Evolutionary conservation across 2,888 invertebrate genomes (phyloP).

Genomic region (Amblyteles armatorius): DNA sequence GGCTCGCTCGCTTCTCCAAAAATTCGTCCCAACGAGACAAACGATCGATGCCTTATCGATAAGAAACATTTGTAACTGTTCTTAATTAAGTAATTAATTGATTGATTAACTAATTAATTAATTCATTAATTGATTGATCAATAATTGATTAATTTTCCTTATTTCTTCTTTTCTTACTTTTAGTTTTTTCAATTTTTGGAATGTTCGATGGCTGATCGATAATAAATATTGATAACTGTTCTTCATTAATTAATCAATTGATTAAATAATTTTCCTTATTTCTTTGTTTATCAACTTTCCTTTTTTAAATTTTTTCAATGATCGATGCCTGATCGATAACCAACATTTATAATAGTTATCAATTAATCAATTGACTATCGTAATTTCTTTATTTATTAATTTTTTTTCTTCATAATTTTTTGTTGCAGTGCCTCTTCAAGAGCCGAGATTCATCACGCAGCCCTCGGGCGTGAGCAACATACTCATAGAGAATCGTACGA

Average conservation of each 20-base stretch:
- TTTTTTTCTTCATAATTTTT: slow-evolving; percentile 68
- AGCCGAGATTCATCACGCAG: slow-evolving; percentile 94
- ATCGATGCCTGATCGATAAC: background rate
- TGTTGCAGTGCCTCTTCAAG: slow-evolving; percentile 89
- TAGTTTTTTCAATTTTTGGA: no score
- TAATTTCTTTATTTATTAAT: background rate
- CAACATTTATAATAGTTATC: background rate
- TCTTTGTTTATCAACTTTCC: background rate
- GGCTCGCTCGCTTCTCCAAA: no score
- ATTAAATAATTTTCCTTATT: no score
- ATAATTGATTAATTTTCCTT: slow-evolving; percentile 27
- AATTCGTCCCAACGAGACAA: no score
- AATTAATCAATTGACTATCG: background rate
- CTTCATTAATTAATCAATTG: background rate
- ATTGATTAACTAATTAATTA: background rate
- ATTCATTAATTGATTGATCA: background rate
- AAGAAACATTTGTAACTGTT: no score
- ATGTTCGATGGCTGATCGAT: no score
- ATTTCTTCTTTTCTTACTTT: no score
- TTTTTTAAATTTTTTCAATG: no score
- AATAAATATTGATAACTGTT: no score
- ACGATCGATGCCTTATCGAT: no score
- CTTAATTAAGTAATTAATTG: background rate
- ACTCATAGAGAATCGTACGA: slow-evolving; percentile 94
- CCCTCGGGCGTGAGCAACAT: slow-evolving; percentile 94